A percentile compares a stretch with the other conserved stretches of the same genome.
Evolutionary conservation across 2,797 vertebrate genomes (phyloP).

Genomic region (Lepus oiostolus): DNA sequence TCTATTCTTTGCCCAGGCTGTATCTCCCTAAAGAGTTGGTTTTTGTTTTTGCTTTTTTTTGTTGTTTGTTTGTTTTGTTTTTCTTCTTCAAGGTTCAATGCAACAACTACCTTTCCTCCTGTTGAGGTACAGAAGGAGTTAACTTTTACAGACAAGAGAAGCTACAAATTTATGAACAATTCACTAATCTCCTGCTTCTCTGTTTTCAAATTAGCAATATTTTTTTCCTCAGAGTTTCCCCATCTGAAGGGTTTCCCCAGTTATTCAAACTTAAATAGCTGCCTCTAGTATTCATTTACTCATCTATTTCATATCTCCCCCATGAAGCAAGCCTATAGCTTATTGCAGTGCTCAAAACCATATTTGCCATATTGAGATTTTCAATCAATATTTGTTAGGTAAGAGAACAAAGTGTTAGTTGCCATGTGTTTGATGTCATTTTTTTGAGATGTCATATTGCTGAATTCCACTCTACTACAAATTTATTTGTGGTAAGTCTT

Average conservation of each 20-base stretch:
- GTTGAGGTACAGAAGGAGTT: not conserved
- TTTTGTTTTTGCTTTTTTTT: no score
- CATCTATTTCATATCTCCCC: not conserved
- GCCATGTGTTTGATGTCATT: not conserved
- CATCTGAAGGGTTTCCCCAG: not conserved
- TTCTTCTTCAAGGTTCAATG: not conserved
- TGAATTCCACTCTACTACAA: not conserved
- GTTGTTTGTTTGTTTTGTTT: not conserved
- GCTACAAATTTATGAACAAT: not conserved
- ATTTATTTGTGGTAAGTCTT: not conserved
- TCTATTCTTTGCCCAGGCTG: not conserved
- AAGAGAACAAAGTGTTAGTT: not conserved
- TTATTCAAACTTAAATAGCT: not conserved
- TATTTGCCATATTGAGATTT: not conserved
- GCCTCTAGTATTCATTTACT: not conserved
- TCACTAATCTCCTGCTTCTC: not conserved
- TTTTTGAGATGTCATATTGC: not conserved
- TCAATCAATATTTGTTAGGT: not conserved
- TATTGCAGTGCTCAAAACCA: not conserved
- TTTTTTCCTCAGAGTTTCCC: not conserved
- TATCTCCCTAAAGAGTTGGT: not conserved
- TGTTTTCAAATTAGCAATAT: not conserved
- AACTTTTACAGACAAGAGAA: not conserved
- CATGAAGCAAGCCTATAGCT: not conserved
- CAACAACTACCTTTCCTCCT: not conserved